Evolutionary conservation across 1,140 invertebrate species (phyloP).

Genomic region (Fragariocoptes setiger): DNA sequence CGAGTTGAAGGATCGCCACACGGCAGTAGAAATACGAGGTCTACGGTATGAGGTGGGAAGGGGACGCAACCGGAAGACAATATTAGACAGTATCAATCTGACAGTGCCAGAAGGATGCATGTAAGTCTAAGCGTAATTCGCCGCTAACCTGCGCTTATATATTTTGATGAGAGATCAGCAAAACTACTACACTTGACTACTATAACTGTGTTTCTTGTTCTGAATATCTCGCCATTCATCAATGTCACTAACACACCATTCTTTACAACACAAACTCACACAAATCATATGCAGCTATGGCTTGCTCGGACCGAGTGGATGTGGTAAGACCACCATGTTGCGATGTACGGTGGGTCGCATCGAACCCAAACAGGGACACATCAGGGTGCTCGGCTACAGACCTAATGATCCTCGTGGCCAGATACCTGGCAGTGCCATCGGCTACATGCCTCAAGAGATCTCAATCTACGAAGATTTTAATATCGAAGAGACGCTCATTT

Average conservation of each 20-base stretch:
- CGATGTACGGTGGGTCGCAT: constrained; percentile 54
- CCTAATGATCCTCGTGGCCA: constrained; percentile 39
- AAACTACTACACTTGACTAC: background rate
- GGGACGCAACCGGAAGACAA: constrained; percentile 7
- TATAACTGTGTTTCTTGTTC: background rate
- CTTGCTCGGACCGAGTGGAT: constrained; percentile 22
- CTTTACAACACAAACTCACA: background rate
- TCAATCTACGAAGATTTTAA: constrained; percentile 77
- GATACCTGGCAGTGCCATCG: constrained; percentile 48
- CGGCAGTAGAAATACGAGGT: constrained; percentile 9
- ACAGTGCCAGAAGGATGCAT: constrained; percentile 11
- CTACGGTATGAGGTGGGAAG: constrained; percentile 9
- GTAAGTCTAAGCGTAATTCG: no score
- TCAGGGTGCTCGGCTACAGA: constrained; percentile 48
- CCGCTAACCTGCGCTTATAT: no score
- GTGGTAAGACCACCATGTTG: constrained; percentile 46
- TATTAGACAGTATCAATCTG: constrained; percentile 10
- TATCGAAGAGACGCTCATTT: constrained; percentile 72
- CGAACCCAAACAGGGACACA: constrained; percentile 43
- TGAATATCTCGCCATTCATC: background rate
- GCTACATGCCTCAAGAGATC: constrained; percentile 61
- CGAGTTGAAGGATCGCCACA: no score
- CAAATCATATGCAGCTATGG: constrained; percentile 30
- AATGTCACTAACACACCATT: constrained; percentile 1
- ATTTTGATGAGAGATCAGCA: no score